Base-by-base conservation (phyloP, 2,888 invertebrate species). In the Ophioninae sp. region DNA sequence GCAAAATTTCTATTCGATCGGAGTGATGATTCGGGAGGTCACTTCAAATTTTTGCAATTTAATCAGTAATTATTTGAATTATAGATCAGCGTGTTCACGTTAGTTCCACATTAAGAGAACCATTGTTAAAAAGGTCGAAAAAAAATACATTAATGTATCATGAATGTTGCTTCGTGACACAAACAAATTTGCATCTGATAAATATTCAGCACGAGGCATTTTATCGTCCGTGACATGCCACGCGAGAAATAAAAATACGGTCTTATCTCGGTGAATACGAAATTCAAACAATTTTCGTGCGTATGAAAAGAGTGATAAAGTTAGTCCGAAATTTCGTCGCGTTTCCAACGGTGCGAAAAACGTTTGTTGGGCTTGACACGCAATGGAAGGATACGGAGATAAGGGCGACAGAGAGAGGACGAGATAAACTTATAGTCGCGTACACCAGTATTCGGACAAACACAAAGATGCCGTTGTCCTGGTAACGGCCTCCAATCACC, bases 401-500 rank as follows among this genome's bases (percentile, higher is more conserved):
- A 68, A 62, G 6, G 10, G 23, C 13, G 23, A 23, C 62, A 13
- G 30, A 17, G 68, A 44, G 23, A 74, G 57, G 10, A 67, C 23
- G 44, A 69, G 72, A 41, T 17, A 44, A 68, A 41, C 68, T 78
- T 81, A 62, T 75, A 81, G 57, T 75, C 79, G 56, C 56, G n/a
- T 56, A 30, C 30, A 65, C 17, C 13, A 0, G 50, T 10, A 0
- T 17, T 5, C 13, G 50, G 17, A 62, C 57, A 74, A 74, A 64
- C 56, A 44, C 65, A 72, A 78, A 74, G 74, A 74, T 78, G 70
- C 70, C 56, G 83, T 91, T 88, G 86, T 85, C 90, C 88, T 91
- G 87, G 88, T 88, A 89, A 91, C 90, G 88, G 88, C 88, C 89
- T 85, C 87, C 82, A 86, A 85, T 81, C 83, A 79, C 79, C 76